These are phyloP conservation scores for Haliclona indistincta DNA, from an alignment of 37 sponge, comb jelly and placozoan genomes.

Conservation along the genomic window DNA sequence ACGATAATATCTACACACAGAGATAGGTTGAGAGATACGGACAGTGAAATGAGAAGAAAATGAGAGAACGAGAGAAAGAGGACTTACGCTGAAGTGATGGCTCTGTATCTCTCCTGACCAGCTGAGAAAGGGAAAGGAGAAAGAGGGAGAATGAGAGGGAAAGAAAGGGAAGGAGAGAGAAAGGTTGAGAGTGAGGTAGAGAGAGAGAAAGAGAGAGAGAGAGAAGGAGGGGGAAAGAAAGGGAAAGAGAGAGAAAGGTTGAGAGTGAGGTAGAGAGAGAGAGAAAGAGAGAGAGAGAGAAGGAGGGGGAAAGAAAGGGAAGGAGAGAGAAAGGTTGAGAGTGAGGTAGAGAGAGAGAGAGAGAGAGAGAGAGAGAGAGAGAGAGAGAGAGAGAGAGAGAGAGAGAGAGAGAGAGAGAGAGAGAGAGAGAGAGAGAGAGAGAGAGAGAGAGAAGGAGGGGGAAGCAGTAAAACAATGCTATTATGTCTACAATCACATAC, in stretches of 20 bases:
- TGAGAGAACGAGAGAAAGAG: too few relatives aligned
- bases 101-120: slow-evolving; percentile 98
- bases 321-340: too few relatives aligned
- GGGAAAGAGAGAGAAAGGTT: too few relatives aligned
- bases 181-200: too few relatives aligned
- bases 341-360: too few relatives aligned
- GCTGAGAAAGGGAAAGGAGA: slow-evolving; percentile 38
- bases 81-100: slow-evolving; percentile 97
- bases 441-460: background rate
- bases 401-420: background rate
- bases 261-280: too few relatives aligned
- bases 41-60: too few relatives aligned
- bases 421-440: slow-evolving; percentile 2
- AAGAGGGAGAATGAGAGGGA: too few relatives aligned
- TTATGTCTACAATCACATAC: background rate
- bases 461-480: background rate
- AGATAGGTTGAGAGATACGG: slow-evolving; percentile 5
- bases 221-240: too few relatives aligned
- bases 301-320: background rate
- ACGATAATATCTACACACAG: slow-evolving; percentile 84
- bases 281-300: too few relatives aligned
- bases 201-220: too few relatives aligned
- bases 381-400: background rate
- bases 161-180: too few relatives aligned
- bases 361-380: background rate